Base-by-base conservation (phyloP, 2,113 vertebrate species). In the Balaeniceps rex region DNA sequence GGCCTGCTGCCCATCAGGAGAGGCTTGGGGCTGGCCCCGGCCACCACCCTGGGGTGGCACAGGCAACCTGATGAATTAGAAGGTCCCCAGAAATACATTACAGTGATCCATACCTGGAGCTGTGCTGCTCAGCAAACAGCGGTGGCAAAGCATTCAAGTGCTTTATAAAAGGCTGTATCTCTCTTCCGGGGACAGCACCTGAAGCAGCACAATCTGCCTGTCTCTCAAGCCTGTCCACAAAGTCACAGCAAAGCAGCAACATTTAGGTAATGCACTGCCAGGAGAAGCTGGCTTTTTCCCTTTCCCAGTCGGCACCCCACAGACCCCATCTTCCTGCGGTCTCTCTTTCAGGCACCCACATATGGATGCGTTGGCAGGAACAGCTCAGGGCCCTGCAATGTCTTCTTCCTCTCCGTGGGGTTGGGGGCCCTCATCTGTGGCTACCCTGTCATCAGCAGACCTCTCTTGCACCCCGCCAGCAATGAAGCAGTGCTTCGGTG, bases 341-440 rank as follows among this genome's bases (percentile, higher is more conserved):
- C 9, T 54, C 31, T 31, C 23, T 49, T 40, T 64, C 55, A 75
- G 46, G 36, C 26, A 28, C 13, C 4, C 1, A 0, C 5, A 4
- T 29, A n/a, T 14, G 24, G 36, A 46, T 2, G 1, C 7, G 3
- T 5, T 25, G 18, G 14, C 36, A 88, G 24, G 18, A 94, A 9
- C 2, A 49, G 28, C 15, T 3, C 9, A 52, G 47, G 7, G 12
- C 3, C 2, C 57, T 79, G 31, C 0, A 0, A 25, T 0, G 0
- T 34, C 38, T 71, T 31, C 23, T 64, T 68, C 9, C 4, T 33
- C 42, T 68, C 44, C 12, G 5, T 3, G 8, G 34, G 10, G 3
- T 1, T 52, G 38, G 6, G 26, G 81, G 3, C 6, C 12, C 19
- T 44, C 4, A 0, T 5, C 25, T 1, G 0, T 19, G 36, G 18